Conservation (phyloP, 2,113 vertebrate species). For the Rissa tridactyla region DNA sequence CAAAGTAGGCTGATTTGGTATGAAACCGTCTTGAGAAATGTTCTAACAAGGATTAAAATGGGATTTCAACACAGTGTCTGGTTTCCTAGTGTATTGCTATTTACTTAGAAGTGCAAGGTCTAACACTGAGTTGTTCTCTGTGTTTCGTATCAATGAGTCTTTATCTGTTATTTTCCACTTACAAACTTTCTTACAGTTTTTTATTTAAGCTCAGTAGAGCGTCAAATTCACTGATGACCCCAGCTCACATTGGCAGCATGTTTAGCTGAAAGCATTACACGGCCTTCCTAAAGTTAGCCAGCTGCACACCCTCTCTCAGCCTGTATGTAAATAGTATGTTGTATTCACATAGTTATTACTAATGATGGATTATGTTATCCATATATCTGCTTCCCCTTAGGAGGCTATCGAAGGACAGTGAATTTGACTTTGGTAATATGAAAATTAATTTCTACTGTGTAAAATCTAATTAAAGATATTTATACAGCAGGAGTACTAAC, state of each 20-base stretch:
- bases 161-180: background rate
- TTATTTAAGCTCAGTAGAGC: background rate
- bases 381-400: background rate
- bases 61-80: background rate
- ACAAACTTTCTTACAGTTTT: background rate
- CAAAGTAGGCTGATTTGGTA: background rate
- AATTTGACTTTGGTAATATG: background rate
- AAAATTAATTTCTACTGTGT: background rate
- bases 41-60: background rate
- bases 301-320: background rate
- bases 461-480: background rate
- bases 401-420: background rate
- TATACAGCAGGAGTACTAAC: background rate
- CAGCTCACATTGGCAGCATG: background rate
- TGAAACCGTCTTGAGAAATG: background rate
- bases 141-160: background rate
- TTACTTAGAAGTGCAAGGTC: background rate
- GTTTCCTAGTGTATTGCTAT: background rate
- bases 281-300: background rate
- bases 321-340: background rate
- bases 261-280: background rate
- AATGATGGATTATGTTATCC: background rate
- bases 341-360: background rate
- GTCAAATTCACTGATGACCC: background rate
- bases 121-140: background rate